phyloP scores from a whole-genome alignment of 1,140 invertebrate genomes.

The Sweltsa coloradensis region DNA sequence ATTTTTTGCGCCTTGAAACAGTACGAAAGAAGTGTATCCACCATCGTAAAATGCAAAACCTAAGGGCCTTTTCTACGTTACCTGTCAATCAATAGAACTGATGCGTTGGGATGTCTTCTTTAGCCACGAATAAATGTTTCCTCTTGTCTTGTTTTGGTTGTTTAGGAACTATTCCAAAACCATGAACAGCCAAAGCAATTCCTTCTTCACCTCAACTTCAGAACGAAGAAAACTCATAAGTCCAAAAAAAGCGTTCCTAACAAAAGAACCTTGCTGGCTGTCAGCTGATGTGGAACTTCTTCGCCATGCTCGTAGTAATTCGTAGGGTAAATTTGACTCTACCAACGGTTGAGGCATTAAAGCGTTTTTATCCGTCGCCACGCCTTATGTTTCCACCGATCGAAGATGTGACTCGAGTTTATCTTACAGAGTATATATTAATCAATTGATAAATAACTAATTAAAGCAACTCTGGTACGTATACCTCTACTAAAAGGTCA shows the following conservation, averaged over 20 bases:
- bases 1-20: not conserved
- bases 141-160: not conserved
- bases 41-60: not conserved
- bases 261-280: not conserved
- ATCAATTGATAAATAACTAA: slow-evolving; percentile 11
- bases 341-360: slow-evolving; percentile 23
- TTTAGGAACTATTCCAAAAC: slow-evolving; percentile 5
- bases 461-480: slow-evolving; percentile 23
- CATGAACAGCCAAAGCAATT: slow-evolving; percentile 17
- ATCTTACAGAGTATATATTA: slow-evolving; percentile 15
- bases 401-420: slow-evolving; percentile 20
- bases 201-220: slow-evolving; percentile 21
- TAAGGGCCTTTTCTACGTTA: not conserved
- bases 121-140: not conserved
- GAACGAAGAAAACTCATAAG: slow-evolving; percentile 20
- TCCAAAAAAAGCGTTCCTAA: slow-evolving; percentile 6
- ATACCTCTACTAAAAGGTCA: slow-evolving; percentile 23
- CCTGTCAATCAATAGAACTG: not conserved
- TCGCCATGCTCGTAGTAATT: slow-evolving; percentile 21
- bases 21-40: not conserved
- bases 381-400: slow-evolving; percentile 21
- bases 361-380: slow-evolving; percentile 22
- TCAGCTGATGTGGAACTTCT: slow-evolving; percentile 6
- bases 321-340: slow-evolving; percentile 24
- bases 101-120: slow-evolving; percentile 3